Conservation (phyloP, 2,888 invertebrate species). For the Himalopsyche anomala region DNA sequence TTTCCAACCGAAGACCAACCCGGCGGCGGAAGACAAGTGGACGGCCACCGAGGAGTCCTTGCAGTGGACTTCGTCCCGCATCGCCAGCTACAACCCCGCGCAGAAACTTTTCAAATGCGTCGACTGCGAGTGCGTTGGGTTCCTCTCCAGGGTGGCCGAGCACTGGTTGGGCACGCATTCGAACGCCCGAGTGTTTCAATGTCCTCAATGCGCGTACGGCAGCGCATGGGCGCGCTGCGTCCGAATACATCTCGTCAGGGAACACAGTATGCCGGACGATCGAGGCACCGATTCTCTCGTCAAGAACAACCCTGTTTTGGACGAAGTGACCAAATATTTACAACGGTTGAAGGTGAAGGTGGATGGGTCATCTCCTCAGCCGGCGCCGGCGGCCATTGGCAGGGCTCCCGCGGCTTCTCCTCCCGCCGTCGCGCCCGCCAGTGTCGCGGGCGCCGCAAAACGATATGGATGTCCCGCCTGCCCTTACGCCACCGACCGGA, state of each 20-base stretch:
- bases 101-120: conserved; percentile 86
- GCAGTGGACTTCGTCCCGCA: conserved; percentile 86
- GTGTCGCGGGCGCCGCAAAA: conserved; percentile 72
- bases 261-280: conserved; percentile 83
- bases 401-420: conserved; percentile 65
- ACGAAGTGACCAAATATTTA: conserved; percentile 84
- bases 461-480: conserved; percentile 92
- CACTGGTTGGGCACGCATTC: conserved; percentile 88
- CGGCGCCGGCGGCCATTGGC: conserved; percentile 56
- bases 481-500: conserved; percentile 93
- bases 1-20: conserved; percentile 76
- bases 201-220: conserved; percentile 84
- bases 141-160: conserved; percentile 84
- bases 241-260: conserved; percentile 83
- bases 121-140: conserved; percentile 86
- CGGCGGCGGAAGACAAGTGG: conserved; percentile 79
- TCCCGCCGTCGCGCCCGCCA: conserved; percentile 64
- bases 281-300: conserved; percentile 79
- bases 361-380: conserved; percentile 68
- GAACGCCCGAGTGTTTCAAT: conserved; percentile 80
- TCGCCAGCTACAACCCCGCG: conserved; percentile 87
- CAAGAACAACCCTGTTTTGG: conserved; percentile 85
- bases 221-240: conserved; percentile 87
- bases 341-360: conserved; percentile 82
- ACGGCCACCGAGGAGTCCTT: conserved; percentile 83